Conservation (phyloP, 2,888 invertebrate genomes). For the Eupithecia subumbrata region DNA sequence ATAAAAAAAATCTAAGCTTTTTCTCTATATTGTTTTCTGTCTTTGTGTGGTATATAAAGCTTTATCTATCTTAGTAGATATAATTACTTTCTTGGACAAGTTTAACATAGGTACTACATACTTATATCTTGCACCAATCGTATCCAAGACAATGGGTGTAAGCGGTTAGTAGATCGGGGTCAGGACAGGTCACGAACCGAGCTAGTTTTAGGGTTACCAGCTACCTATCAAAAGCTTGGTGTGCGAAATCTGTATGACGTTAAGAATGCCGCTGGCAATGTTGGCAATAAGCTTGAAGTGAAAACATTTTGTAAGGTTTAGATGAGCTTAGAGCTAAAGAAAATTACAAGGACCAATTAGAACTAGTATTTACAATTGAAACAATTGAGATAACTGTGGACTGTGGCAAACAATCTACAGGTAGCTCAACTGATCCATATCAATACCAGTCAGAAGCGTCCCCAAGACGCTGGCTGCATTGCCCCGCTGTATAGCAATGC, state of each 20-base stretch:
- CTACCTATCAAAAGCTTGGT: slow-evolving; percentile 54
- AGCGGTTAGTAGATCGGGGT: slow-evolving; percentile 79
- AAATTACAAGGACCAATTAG: no score
- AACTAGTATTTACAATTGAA: no score
- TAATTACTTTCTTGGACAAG: neutral
- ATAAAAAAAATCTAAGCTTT: no score
- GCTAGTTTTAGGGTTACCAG: slow-evolving; percentile 71
- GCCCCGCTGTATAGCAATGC: no score
- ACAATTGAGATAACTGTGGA: no score
- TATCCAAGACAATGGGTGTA: slow-evolving; percentile 69
- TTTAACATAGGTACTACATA: slow-evolving; percentile 25
- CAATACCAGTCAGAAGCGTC: no score
- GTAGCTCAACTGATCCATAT: no score
- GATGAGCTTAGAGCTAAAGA: neutral
- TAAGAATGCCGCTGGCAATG: slow-evolving; percentile 39
- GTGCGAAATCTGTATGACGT: slow-evolving; percentile 40
- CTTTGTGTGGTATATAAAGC: no score
- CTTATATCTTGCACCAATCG: slow-evolving; percentile 55
- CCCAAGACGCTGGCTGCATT: no score
- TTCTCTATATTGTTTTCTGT: no score
- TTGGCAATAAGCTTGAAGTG: slow-evolving; percentile 17
- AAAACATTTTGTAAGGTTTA: slow-evolving; percentile 8
- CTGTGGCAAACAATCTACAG: no score
- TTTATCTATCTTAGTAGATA: no score
- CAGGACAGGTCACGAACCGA: slow-evolving; percentile 77